These are phyloP conservation scores for Phytoseiulus persimilis DNA, from an alignment of 2,888 invertebrate genomes.

Conservation along the genomic window DNA sequence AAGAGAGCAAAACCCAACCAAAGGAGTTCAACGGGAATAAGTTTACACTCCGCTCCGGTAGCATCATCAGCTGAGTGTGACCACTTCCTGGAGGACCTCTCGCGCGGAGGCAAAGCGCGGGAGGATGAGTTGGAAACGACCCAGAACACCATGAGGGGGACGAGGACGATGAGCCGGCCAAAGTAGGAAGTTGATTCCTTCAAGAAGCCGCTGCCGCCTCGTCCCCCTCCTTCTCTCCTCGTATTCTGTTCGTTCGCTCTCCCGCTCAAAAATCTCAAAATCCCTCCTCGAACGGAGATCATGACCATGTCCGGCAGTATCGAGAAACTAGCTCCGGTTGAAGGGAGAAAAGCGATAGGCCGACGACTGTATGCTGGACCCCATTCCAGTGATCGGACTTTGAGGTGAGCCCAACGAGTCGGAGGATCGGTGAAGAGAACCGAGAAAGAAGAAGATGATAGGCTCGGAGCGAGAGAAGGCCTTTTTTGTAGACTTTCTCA, in stretches of 20 bases:
- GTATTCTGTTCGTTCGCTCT: background rate
- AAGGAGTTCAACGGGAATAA: background rate
- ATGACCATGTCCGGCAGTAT: conserved; percentile 5
- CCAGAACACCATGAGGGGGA: background rate
- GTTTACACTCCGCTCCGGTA: background rate
- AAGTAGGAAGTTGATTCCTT: background rate
- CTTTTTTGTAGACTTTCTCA: background rate
- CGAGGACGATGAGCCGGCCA: background rate
- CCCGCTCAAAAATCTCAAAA: background rate
- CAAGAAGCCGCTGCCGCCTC: background rate
- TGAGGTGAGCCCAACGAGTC: background rate
- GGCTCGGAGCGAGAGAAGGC: background rate
- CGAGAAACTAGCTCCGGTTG: background rate
- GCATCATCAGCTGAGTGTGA: background rate
- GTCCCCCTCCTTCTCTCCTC: background rate
- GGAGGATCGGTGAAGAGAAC: background rate
- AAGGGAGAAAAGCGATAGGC: background rate
- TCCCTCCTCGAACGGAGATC: background rate
- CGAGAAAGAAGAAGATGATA: background rate
- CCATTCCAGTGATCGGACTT: background rate
- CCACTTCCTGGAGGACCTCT: background rate
- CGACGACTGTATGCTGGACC: background rate
- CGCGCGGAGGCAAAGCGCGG: background rate
- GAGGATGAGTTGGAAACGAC: background rate
- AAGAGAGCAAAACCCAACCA: background rate